phyloP scores from a whole-genome alignment of 2,888 invertebrate species.

The Gibbula magus region DNA sequence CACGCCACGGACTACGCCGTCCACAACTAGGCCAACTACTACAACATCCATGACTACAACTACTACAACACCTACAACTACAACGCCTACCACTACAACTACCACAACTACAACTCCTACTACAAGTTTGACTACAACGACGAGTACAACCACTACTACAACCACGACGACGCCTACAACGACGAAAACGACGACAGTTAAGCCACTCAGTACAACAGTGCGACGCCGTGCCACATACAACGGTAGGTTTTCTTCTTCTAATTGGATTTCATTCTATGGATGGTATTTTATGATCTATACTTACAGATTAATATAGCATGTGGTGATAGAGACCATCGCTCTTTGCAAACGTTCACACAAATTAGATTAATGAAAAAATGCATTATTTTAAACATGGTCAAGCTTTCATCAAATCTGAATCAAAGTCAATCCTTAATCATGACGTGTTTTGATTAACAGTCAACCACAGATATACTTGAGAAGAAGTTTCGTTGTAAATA shows the following conservation, averaged over 20 bases:
- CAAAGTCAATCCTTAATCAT: too few species aligned
- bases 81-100: constrained; percentile 4
- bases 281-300: too few species aligned
- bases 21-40: constrained; percentile 7
- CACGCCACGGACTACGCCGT: neutral
- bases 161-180: neutral
- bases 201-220: neutral
- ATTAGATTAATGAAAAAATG: too few species aligned
- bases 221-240: neutral
- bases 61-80: neutral
- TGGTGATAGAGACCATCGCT: too few species aligned
- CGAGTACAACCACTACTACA: neutral
- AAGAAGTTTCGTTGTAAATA: too few species aligned
- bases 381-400: too few species aligned
- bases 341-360: too few species aligned
- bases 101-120: neutral
- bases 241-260: neutral
- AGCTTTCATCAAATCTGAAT: too few species aligned
- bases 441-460: too few species aligned
- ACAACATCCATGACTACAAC: constrained; percentile 19
- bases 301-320: too few species aligned
- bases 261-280: neutral
- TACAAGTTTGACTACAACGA: neutral
- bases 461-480: too few species aligned
- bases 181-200: neutral